Percentiles rank a stretch among this genome's conserved stretches.
Evolutionary conservation across 1,140 invertebrate species (phyloP).

Genomic region (Ridgeia piscesae): DNA sequence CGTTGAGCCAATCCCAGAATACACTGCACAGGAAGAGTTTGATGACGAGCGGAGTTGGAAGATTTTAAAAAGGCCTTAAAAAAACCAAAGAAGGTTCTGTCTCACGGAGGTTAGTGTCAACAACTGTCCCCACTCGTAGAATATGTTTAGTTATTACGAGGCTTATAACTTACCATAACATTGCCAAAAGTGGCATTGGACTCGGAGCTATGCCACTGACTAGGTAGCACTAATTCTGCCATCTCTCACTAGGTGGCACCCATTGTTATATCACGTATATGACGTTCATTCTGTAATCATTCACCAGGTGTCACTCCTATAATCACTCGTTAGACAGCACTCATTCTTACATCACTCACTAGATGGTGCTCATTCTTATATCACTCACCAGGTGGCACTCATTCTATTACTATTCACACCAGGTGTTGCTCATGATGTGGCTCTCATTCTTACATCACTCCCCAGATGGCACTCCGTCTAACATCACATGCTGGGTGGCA

Average conservation of each 20-base stretch:
- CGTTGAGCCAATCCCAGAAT: slow-evolving; percentile 66
- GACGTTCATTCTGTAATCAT: too few species aligned
- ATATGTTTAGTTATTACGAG: not conserved
- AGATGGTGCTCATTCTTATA: too few species aligned
- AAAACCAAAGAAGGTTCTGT: slow-evolving; percentile 67
- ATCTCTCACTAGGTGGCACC: too few species aligned
- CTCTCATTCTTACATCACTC: too few species aligned
- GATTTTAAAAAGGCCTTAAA: slow-evolving; percentile 78
- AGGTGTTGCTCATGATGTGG: too few species aligned
- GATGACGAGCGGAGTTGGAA: slow-evolving; percentile 74
- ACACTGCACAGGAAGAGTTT: slow-evolving; percentile 74
- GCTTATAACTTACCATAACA: not conserved
- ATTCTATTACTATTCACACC: too few species aligned
- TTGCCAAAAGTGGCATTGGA: not conserved
- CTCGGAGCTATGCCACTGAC: not conserved
- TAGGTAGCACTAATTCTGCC: not conserved
- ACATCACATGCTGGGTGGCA: too few species aligned
- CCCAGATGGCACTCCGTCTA: too few species aligned
- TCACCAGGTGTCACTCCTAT: too few species aligned
- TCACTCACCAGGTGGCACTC: too few species aligned
- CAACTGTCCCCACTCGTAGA: not conserved
- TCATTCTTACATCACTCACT: too few species aligned
- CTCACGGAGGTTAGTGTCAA: slow-evolving; percentile 56
- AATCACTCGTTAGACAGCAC: not conserved
- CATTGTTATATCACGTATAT: too few species aligned